A percentile compares a stretch with the other conserved stretches of the same genome.
phyloP scores from a whole-genome alignment of 1,140 invertebrate species.

The Drosophila nasuta region DNA sequence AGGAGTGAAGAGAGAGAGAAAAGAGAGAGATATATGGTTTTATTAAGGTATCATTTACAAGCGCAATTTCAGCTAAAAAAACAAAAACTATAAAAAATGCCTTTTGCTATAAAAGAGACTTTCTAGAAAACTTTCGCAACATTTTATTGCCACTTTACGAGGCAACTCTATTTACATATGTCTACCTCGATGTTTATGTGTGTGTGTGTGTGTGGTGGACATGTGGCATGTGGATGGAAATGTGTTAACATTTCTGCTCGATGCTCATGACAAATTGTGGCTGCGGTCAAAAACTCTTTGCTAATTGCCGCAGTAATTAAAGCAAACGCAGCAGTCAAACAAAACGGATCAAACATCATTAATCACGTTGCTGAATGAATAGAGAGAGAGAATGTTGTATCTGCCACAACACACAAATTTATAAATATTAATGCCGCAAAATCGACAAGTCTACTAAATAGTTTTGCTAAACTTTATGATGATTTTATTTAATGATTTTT shows the following conservation, averaged over 20 bases:
- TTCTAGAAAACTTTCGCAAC: conserved; percentile 54
- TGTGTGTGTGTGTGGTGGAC: conserved; percentile 34
- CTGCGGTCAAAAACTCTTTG: conserved; percentile 49
- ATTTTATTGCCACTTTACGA: conserved; percentile 46
- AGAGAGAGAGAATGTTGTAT: conserved; percentile 38
- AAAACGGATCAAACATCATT: conserved; percentile 59
- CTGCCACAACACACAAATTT: conserved; percentile 26
- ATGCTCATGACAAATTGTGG: conserved; percentile 68
- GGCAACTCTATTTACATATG: conserved; percentile 38
- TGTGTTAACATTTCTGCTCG: conserved; percentile 42
- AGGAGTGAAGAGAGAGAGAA: conserved; percentile 4
- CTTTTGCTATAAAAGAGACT: conserved; percentile 37
- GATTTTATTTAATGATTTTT: conserved; percentile 29
- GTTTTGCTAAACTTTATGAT: conserved; percentile 37
- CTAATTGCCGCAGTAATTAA: conserved; percentile 79
- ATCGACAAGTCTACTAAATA: conserved; percentile 4
- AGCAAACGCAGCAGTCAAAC: conserved; percentile 59
- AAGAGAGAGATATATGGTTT: background rate
- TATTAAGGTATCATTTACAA: conserved; percentile 50
- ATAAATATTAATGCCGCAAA: conserved; percentile 46
- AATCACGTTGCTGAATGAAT: conserved; percentile 48
- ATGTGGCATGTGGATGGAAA: conserved; percentile 40
- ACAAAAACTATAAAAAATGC: conserved; percentile 43
- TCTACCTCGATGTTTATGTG: conserved; percentile 11
- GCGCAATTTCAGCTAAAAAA: conserved; percentile 28